Conservation (phyloP, 2,888 invertebrate genomes). For the Agonopterix arenella region DNA sequence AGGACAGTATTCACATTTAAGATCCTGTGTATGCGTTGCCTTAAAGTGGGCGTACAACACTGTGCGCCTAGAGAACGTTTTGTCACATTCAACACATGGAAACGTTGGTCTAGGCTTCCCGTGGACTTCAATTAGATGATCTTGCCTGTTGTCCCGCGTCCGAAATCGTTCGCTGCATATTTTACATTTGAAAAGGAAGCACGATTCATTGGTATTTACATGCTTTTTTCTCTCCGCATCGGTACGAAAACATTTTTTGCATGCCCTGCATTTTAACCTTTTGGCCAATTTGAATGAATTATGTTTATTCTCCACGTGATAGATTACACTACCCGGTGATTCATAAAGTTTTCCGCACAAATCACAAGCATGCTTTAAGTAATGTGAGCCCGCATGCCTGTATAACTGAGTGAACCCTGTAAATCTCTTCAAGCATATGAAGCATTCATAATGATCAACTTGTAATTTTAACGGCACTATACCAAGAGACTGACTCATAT, state of each 20-base stretch:
- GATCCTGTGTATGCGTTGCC: neutral
- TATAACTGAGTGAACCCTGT: constrained; percentile 10
- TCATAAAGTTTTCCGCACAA: constrained; percentile 14
- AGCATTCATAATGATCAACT: neutral
- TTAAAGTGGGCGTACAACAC: neutral
- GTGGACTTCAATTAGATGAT: constrained; percentile 19
- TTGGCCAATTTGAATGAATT: neutral
- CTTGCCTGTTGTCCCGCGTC: constrained; percentile 17
- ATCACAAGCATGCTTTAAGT: constrained; percentile 12
- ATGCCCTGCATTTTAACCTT: neutral
- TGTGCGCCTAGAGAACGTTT: neutral
- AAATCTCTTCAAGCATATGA: constrained; percentile 7
- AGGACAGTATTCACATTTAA: neutral
- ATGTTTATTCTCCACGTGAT: constrained; percentile 3
- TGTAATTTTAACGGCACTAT: constrained; percentile 1
- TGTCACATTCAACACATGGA: constrained; percentile 18
- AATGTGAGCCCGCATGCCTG: constrained; percentile 14
- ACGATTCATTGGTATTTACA: constrained; percentile 13
- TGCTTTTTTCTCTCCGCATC: constrained; percentile 21
- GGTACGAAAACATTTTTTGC: neutral
- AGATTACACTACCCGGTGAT: constrained; percentile 3
- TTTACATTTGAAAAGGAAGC: constrained; percentile 16
- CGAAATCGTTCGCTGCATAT: constrained; percentile 20
- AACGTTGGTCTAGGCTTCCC: constrained; percentile 16
- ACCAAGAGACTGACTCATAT: constrained; percentile 5